These are phyloP conservation scores for Malurus cyaneus DNA, from an alignment of 2,113 vertebrate genomes.

Conservation along the genomic window DNA sequence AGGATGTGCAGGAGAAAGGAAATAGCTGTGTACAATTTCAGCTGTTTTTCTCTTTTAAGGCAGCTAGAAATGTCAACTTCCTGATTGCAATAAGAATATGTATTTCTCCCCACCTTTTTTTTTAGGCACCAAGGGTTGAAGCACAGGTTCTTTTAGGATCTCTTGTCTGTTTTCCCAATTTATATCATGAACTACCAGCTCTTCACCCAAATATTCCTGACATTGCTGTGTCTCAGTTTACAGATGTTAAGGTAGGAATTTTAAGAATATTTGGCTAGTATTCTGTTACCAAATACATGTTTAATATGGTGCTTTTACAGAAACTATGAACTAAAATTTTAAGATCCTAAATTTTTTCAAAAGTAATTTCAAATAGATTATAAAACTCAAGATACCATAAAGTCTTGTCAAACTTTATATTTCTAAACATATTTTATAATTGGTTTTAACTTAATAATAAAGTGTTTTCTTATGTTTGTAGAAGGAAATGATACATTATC, in stretches of 20 bases:
- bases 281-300: neutral
- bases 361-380: neutral
- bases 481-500: neutral
- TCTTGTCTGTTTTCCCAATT: conserved; percentile 95
- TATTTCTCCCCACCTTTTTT: neutral
- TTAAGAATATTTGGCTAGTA: neutral
- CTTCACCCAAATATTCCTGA: conserved; percentile 92
- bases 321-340: neutral
- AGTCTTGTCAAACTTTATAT: neutral
- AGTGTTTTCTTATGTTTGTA: neutral
- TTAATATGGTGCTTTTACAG: neutral
- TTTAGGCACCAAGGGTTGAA: conserved; percentile 94
- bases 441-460: neutral
- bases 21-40: neutral
- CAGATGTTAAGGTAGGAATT: conserved; percentile 84
- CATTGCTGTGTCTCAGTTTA: conserved; percentile 90
- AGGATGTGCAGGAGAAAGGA: neutral
- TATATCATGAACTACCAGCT: conserved; percentile 91
- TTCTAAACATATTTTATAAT: neutral
- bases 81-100: neutral
- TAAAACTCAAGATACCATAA: neutral
- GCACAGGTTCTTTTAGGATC: conserved; percentile 96
- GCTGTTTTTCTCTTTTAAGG: neutral
- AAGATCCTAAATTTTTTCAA: neutral
- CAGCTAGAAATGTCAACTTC: neutral